Evolutionary conservation across 1,140 invertebrate species (phyloP).

Genomic region (Drosophila gunungcola): DNA sequence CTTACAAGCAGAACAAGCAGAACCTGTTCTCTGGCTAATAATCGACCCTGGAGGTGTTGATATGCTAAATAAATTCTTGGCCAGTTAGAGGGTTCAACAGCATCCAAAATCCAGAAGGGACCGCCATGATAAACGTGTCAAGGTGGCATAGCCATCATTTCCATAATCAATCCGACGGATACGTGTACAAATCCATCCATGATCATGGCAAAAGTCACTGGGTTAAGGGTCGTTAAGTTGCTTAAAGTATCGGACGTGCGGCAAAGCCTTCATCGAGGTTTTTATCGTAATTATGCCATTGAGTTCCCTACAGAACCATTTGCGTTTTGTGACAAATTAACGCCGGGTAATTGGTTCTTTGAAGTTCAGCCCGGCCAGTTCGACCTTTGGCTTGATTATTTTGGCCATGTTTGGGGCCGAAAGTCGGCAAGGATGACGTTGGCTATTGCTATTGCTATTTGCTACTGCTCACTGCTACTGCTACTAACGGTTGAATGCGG

Average conservation of each 20-base stretch:
- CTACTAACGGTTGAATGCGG: slow-evolving; percentile 50
- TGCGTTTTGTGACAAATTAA: slow-evolving; percentile 65
- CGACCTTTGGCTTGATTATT: slow-evolving; percentile 72
- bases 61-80: slow-evolving; percentile 37
- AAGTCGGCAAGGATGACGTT: slow-evolving; percentile 44
- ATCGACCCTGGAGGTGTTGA: slow-evolving; percentile 34
- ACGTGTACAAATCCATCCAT: slow-evolving; percentile 29
- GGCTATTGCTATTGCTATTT: not conserved
- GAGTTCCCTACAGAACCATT: slow-evolving; percentile 65
- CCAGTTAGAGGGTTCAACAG: not conserved
- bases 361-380: slow-evolving; percentile 48
- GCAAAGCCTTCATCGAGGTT: slow-evolving; percentile 47
- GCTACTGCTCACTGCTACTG: too few relatives aligned
- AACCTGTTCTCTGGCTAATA: slow-evolving; percentile 28
- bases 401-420: slow-evolving; percentile 60
- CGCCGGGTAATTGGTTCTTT: slow-evolving; percentile 67
- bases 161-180: slow-evolving; percentile 21
- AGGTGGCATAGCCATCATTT: slow-evolving; percentile 10
- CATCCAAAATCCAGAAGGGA: slow-evolving; percentile 2
- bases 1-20: slow-evolving; percentile 24
- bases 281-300: slow-evolving; percentile 65
- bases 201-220: slow-evolving; percentile 37
- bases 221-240: slow-evolving; percentile 21
- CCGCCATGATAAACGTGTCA: slow-evolving; percentile 17
- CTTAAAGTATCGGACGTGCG: slow-evolving; percentile 49